Evolutionary conservation across 1,140 invertebrate genomes (phyloP), one percentile per base, ranked within the genome.

Genomic region (Carposina sasakii): DNA sequence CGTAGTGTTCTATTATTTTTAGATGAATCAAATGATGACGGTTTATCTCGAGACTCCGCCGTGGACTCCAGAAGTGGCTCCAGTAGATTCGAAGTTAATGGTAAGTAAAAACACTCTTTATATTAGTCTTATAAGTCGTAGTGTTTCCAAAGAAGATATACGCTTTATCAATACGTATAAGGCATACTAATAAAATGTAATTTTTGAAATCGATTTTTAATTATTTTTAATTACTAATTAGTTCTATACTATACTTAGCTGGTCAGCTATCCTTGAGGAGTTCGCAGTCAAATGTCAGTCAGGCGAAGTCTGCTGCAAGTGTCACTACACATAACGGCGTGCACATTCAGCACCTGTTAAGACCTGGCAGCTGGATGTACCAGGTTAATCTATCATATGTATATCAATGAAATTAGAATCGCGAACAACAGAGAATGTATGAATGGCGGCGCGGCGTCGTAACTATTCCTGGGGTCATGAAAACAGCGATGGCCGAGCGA

Each of bases 271-370:
- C 55, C 5, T 30, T 50, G 5, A 55, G 42, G 33, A 54, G 52
- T 60, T 71, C 73, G 0, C 67, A 70, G 40, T 77, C 76, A 3
- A 74, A 72, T 34, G 13, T 76, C 2, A 79, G 76, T 36, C 73
- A 76, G 34, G 61, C 67, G 3, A 76, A 71, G 48, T 81, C 76
- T 3, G 50, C 63, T 1, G 48, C 58, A 3, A 82, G 78, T 26
- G 53, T 71, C 9, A 42, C 60, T 24, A 78, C 75, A 0, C 73
- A 74, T 13, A 76, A 76, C 37, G 71, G 65, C 31, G 40, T 63
- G 19, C 53, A 65, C 34, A 31, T 69, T 2, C 58, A 48, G 44
- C 76, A 79, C 58, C 43, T 82, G 4, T 48, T 77, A 15, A 60
- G 68, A 41, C 78, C 78, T 6, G 78, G 78, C 1, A 67, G 75